Base-by-base conservation (phyloP, 2,113 vertebrate species). In the Oreochromis niloticus region DNA sequence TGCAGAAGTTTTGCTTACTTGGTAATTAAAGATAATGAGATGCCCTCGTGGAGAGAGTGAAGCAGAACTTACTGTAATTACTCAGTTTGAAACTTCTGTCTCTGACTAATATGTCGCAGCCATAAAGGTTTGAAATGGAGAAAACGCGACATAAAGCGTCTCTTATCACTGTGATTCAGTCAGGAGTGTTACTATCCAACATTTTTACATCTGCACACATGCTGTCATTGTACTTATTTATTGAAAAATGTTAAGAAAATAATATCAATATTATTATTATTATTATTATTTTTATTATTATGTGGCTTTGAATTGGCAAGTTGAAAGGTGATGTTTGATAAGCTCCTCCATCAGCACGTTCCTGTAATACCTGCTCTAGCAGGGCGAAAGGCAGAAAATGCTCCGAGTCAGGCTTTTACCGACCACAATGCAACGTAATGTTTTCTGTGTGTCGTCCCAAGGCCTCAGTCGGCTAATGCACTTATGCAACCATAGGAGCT, bases 381-480 rank as follows among this genome's bases (percentile, higher is more conserved):
- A 27, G 14, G 7, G 0, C 41, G 30, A 2, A n/a, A 19, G 78
- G 14, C 27, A 55, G 22, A 27, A 57, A 57, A 9, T 17, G 7
- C 6, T 83, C 41, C 39, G 30, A 32, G 17, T 84, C 75, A 2
- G 27, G 32, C 75, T 91, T 79, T 88, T 12, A 78, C 7, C 5
- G 3, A 66, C 24, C 61, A 55, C 55, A 36, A 16, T 36, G 39
- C 6, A 82, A 41, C 86, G 73, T 0, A 4, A 0, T 52, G 61
- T 57, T 83, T 48, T 83, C 75, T 80, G 34, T 3, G 24, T 0
- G 14, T 46, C 41, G 5, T 89, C 83, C 90, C 41, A 16, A 84
- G 82, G 92, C 91, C 30, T 88, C 80, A 4, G 59, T 24, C 30
- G 52, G 63, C 85, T 91, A 91, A 94, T 91, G 91, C 86, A 87